Evolutionary conservation across 2,113 vertebrate genomes (phyloP).

Genomic region (Geococcyx californianus): DNA sequence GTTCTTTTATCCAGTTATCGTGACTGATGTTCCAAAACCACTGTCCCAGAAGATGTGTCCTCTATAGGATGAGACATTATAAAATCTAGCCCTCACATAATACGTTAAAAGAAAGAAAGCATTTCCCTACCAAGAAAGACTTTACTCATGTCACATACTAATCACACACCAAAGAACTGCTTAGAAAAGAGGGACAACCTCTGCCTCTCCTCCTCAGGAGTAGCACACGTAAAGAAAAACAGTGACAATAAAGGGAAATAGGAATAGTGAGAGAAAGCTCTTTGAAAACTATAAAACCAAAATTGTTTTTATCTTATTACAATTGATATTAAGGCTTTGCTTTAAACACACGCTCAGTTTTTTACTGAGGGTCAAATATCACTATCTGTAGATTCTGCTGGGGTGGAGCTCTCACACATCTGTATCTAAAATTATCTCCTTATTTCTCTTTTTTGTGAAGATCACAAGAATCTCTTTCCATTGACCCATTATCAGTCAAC

Average conservation of each 20-base stretch:
- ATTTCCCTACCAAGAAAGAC: neutral
- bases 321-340: neutral
- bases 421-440: neutral
- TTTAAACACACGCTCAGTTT: neutral
- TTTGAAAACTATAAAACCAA: constrained; percentile 31
- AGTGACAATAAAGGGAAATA: neutral
- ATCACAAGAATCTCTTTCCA: neutral
- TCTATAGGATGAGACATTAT: neutral
- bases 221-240: neutral
- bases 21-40: constrained; percentile 5
- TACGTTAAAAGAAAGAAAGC: neutral
- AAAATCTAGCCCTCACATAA: neutral
- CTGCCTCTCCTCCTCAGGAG: neutral
- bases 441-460: constrained; percentile 3
- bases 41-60: constrained; percentile 1
- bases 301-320: constrained; percentile 7
- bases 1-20: constrained; percentile 5
- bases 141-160: constrained; percentile 7
- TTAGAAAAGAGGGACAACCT: constrained; percentile 2
- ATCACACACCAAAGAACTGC: constrained; percentile 11
- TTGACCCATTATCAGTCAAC: neutral
- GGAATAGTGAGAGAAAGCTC: neutral
- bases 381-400: neutral
- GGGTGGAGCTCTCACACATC: neutral
- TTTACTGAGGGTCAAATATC: neutral